Percentiles rank a stretch among this genome's conserved stretches.
phyloP scores from a whole-genome alignment of 2,113 vertebrate genomes.

The Nycticebus coucang region DNA sequence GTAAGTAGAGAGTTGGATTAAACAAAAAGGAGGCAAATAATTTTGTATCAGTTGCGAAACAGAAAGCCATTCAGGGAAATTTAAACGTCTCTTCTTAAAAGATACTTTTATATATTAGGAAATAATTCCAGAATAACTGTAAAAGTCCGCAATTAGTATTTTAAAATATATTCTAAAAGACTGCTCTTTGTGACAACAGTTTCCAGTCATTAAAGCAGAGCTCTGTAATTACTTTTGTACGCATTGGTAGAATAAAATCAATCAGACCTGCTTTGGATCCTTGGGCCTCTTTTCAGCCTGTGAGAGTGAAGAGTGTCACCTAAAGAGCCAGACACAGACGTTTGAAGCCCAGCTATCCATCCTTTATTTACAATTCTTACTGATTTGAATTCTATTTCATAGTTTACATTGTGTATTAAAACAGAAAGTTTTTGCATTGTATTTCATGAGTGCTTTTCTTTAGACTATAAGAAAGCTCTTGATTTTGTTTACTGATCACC shows the following conservation, averaged over 20 bases:
- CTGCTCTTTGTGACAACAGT: not conserved
- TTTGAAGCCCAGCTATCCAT: not conserved
- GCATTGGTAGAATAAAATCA: not conserved
- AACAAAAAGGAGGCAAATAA: not conserved
- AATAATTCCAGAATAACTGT: constrained; percentile 18
- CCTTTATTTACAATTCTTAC: not conserved
- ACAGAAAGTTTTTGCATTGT: not conserved
- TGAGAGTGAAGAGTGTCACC: not conserved
- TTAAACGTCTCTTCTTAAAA: not conserved
- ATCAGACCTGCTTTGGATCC: not conserved
- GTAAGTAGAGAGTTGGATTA: not conserved
- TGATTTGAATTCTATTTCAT: not conserved
- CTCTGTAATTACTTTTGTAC: not conserved
- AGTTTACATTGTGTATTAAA: not conserved
- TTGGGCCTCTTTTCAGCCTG: not conserved
- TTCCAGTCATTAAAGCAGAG: constrained; percentile 23
- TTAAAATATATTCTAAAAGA: not conserved
- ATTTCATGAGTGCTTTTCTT: not conserved
- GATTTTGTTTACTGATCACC: not conserved
- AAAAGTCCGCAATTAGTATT: not conserved
- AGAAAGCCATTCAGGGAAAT: not conserved
- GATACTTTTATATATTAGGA: not conserved
- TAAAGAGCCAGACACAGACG: not conserved
- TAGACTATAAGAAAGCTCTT: not conserved
- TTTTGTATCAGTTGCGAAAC: not conserved